These are phyloP conservation scores for Pantala flavescens DNA, from an alignment of 1,140 invertebrate species.

Conservation along the genomic window DNA sequence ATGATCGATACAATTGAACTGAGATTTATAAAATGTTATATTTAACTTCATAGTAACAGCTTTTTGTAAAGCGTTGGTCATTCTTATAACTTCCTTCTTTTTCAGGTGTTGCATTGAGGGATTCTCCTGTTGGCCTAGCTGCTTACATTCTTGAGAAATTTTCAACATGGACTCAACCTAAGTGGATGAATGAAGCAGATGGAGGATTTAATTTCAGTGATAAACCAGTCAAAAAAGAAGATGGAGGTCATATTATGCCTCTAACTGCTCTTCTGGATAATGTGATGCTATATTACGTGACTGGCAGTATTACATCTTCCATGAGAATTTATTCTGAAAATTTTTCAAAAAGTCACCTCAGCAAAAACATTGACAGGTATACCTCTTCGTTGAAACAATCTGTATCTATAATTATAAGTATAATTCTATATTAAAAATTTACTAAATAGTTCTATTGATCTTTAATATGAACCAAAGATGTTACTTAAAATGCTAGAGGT, in stretches of 20 bases:
- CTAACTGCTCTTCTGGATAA: slow-evolving; percentile 75
- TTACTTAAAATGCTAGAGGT: too few relatives aligned
- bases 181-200: slow-evolving; percentile 45
- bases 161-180: slow-evolving; percentile 57
- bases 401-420: too few relatives aligned
- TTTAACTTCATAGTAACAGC: too few relatives aligned
- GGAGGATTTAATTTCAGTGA: slow-evolving; percentile 50
- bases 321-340: slow-evolving; percentile 63
- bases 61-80: too few relatives aligned
- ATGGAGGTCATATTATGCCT: slow-evolving; percentile 31
- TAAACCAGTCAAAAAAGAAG: slow-evolving; percentile 30
- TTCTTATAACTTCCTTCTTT: slow-evolving; percentile 16
- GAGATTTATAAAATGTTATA: too few relatives aligned
- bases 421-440: too few relatives aligned
- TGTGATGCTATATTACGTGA: slow-evolving; percentile 79
- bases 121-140: slow-evolving; percentile 64
- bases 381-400: too few relatives aligned
- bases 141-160: slow-evolving; percentile 82
- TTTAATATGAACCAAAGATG: too few relatives aligned
- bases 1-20: too few relatives aligned
- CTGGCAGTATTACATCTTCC: slow-evolving; percentile 63
- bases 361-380: slow-evolving; percentile 39
- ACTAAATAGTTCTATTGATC: too few relatives aligned
- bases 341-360: slow-evolving; percentile 34
- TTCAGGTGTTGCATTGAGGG: slow-evolving; percentile 47